A percentile compares a stretch with the other conserved stretches of the same genome.
These are phyloP conservation scores for Felis chaus DNA, from an alignment of 2,113 vertebrate species.

Conservation along the genomic window DNA sequence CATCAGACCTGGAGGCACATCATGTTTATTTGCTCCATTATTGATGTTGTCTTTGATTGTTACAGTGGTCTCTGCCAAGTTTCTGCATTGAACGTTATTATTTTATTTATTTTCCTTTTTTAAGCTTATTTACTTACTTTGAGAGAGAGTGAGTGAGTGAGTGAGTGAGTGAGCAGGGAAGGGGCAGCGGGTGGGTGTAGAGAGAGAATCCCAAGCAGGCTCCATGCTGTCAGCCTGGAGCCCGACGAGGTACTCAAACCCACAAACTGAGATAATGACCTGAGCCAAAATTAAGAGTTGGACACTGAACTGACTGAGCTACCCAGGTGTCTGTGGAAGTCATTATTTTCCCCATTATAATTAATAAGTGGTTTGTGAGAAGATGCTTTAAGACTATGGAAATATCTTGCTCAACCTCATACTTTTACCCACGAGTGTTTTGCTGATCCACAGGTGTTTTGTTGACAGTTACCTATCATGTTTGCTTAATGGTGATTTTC, in stretches of 20 bases:
- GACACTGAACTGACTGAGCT: too few relatives aligned
- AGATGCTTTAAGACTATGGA: background rate
- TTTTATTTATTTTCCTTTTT: background rate
- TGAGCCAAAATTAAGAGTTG: too few relatives aligned
- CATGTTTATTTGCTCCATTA: background rate
- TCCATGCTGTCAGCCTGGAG: too few relatives aligned
- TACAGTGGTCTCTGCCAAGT: background rate
- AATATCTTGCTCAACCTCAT: background rate
- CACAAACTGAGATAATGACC: too few relatives aligned
- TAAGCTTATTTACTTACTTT: too few relatives aligned
- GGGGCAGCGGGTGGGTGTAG: too few relatives aligned
- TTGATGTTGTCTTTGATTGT: background rate
- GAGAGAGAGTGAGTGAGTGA: too few relatives aligned
- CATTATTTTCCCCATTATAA: background rate
- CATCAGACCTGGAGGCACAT: background rate
- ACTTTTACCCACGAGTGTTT: background rate
- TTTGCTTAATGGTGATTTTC: background rate
- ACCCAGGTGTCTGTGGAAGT: background rate
- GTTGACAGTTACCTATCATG: background rate
- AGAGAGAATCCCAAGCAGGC: too few relatives aligned
- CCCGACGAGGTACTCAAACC: too few relatives aligned
- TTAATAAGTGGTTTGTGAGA: conserved; percentile 10
- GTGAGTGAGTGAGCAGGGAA: too few relatives aligned
- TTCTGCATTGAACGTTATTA: background rate
- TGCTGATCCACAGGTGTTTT: background rate